Conservation (phyloP, 1,140 invertebrate species). For the Drosophila nigrodunni region DNA sequence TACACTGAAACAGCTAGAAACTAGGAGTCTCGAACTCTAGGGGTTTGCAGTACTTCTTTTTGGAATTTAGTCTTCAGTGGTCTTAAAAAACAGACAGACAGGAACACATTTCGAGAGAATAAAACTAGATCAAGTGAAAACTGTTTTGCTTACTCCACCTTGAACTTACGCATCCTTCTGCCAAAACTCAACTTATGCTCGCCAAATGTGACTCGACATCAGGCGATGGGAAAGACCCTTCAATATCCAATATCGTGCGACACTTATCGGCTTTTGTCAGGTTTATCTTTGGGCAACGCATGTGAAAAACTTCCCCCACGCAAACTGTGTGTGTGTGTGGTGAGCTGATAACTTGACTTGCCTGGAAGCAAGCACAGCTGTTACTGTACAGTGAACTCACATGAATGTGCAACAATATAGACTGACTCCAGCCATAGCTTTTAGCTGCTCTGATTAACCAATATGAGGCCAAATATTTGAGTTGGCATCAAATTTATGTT, state of each 20-base stretch:
- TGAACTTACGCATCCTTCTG: too few relatives aligned
- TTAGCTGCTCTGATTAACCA: conserved; percentile 64
- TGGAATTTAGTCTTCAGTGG: too few relatives aligned
- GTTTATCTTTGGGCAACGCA: conserved; percentile 29
- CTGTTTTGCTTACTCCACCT: too few relatives aligned
- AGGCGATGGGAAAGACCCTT: conserved; percentile 1
- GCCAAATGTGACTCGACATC: neutral
- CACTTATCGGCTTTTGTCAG: conserved; percentile 51
- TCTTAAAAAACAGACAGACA: too few relatives aligned
- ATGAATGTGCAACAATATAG: conserved; percentile 25
- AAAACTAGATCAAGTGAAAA: too few relatives aligned
- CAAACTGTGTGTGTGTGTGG: neutral
- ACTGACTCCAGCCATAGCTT: neutral
- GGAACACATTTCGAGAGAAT: too few relatives aligned
- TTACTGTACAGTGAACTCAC: conserved; percentile 36
- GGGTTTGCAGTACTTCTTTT: too few relatives aligned
- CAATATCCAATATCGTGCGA: conserved; percentile 32
- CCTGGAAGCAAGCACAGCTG: conserved; percentile 69
- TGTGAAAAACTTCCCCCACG: conserved; percentile 23
- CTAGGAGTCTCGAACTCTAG: too few relatives aligned
- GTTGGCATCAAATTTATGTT: conserved; percentile 66
- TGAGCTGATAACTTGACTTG: conserved; percentile 67
- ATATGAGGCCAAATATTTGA: conserved; percentile 60
- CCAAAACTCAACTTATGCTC: neutral
- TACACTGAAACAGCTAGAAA: too few relatives aligned